Evolutionary conservation across 2,113 vertebrate genomes (phyloP), one percentile per base, ranked within the genome.

Genomic region (Chloebia gouldiae): DNA sequence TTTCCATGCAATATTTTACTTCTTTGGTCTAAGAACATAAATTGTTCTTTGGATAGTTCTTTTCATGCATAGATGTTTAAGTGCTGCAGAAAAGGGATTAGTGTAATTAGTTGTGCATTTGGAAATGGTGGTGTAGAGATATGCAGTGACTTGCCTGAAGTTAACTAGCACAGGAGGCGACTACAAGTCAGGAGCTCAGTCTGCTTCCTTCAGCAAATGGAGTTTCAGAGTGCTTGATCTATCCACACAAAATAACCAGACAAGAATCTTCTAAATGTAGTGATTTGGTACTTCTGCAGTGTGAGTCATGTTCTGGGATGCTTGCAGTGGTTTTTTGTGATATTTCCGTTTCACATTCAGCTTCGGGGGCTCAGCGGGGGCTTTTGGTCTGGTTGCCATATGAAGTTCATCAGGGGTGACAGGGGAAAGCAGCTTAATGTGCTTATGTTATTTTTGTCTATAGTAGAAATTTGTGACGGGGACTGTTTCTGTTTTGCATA

Each of bases 401-500:
- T 97, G 95, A 94, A 90, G 95, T 96, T 96, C 90, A 95, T 94
- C 85, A 44, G 60, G 79, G 93, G 88, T 96, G 94, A 97, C 90
- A 95, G 89, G 88, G 15, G 1, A 96, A 93, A 94, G 82, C 56
- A 88, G 81, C 90, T 93, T 93, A 90, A 93, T 88, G 71, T 93
- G 79, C 79, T 95, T 49, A 17, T 93, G 91, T 92, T 96, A 94
- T 95, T 96, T 96, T 92, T 83, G 71, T 88, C 87, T 91, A 8
- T 78, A 68, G 69, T 68, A 88, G 87, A 93, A 73, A 69, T 82
- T 49, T 77, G 24, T 75, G 66, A 78, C 91, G 66, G 71, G 18
- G 49, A 50, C 71, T 91, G 33, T 91, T 87, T 95, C 78, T 95
- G 66, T 91, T 95, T 95, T 88, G 27, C 47, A 51, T 86, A 59